Evolutionary conservation across 2,113 vertebrate species (phyloP).

Genomic region (Tragelaphus imberbis): DNA sequence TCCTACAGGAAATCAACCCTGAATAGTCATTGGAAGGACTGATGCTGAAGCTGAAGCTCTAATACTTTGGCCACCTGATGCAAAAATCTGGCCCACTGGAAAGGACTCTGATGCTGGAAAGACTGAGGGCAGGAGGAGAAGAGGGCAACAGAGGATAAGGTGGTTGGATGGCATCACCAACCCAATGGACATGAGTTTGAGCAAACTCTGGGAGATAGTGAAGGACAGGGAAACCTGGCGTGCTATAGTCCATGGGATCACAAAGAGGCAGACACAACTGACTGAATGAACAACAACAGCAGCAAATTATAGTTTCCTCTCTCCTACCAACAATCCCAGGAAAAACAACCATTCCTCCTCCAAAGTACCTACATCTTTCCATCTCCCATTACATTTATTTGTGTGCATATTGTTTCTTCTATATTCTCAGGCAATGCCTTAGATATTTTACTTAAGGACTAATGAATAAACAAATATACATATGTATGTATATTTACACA

Average conservation of each 20-base stretch:
- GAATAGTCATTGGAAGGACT: neutral
- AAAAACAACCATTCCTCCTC: neutral
- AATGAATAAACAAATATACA: neutral
- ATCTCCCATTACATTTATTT: neutral
- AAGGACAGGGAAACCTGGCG: neutral
- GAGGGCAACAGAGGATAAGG: neutral
- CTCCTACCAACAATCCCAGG: neutral
- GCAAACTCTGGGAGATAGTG: neutral
- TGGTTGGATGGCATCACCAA: neutral
- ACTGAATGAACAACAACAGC: neutral
- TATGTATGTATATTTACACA: neutral
- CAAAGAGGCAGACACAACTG: no score
- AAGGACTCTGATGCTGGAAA: neutral
- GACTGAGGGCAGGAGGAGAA: neutral
- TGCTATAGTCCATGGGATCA: neutral
- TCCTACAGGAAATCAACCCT: neutral
- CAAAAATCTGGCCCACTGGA: neutral
- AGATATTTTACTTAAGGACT: neutral
- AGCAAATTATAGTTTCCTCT: neutral
- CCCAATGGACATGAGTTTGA: neutral
- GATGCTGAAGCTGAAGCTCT: neutral
- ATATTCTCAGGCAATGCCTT: neutral
- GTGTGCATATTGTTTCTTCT: neutral
- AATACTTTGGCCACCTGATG: neutral
- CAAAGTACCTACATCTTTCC: neutral